Base-by-base conservation (phyloP, 2,113 vertebrate genomes). In the Notiomystis cincta region DNA sequence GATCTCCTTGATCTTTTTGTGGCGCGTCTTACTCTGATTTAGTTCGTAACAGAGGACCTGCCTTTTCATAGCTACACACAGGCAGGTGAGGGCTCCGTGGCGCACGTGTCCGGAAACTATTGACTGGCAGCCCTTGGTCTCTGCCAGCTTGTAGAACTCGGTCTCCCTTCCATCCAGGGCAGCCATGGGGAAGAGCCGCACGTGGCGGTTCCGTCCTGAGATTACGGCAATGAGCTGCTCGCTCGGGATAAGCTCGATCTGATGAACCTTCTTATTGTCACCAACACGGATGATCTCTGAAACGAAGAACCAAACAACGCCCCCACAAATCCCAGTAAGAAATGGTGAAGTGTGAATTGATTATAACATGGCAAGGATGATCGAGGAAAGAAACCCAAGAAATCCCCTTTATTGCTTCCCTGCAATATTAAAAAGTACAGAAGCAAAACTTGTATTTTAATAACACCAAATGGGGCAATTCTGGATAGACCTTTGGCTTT, bases 181-280 rank as follows among this genome's bases (percentile, higher is more conserved):
- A 45, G 98, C 98, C 80, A 98, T 98, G 72, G 99, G 98, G 92
- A 99, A 98, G 70, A 99, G 99, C n/a, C 99, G 99, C 37, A 99
- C 99, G 0, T 99, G 99, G 13, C 99, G 99, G 97, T 99, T 99
- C 92, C 99, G 98, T 91, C 99, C 99, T 5, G 99, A 99, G 98
- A 99, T 99, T 70, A 99, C 99, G 0, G 99, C 99, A 54, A 99
- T 98, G 71, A 99, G 98, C 97, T 99, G 99, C 89, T 99, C 99
- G 15, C 97, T 98, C 10, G 98, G 98, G 80, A 99, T 99, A 64
- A 99, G 98, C 96, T 99, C 99, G 31, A 99, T 98, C 94, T 99
- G 99, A 98, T 99, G 98, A 73, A 99, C 98, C 97, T 99, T 99
- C 98, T 99, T 99, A 90, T 99, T 99, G 97, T 99, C 99, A 64